Percentiles rank a stretch among this genome's conserved stretches.
Evolutionary conservation across 2,797 vertebrate species (phyloP).

Genomic region (Trematomus bernacchii): DNA sequence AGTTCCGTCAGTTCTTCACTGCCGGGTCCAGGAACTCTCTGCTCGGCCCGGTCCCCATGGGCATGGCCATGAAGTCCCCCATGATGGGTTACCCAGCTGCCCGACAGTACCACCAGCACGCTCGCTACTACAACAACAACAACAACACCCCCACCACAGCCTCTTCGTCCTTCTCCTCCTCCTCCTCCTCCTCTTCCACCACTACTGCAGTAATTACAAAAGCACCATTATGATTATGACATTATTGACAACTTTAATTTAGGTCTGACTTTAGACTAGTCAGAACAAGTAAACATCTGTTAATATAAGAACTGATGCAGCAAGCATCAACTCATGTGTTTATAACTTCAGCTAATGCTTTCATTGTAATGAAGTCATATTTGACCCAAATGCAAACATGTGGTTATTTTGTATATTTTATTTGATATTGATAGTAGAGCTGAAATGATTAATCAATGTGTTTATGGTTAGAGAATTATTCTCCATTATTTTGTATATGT

Average conservation of each 20-base stretch:
- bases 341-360: neutral
- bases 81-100: constrained; percentile 87
- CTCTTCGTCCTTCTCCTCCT: constrained; percentile 14
- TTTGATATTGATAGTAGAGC: neutral
- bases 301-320: neutral
- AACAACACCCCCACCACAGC: constrained; percentile 14
- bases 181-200: constrained; percentile 30
- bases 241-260: neutral
- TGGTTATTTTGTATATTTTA: neutral
- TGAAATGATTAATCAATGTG: neutral
- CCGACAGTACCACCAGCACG: constrained; percentile 87
- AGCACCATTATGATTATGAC: constrained; percentile 22
- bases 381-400: neutral
- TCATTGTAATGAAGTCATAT: neutral
- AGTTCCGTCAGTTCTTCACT: constrained; percentile 94
- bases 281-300: neutral
- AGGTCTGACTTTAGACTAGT: neutral
- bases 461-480: too few relatives aligned
- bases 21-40: constrained; percentile 91
- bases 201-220: constrained; percentile 63
- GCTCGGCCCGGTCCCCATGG: constrained; percentile 93
- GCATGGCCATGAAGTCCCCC: constrained; percentile 90
- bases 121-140: constrained; percentile 86
- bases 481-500: too few relatives aligned
- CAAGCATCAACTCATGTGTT: neutral